phyloP scores from a whole-genome alignment of 2,888 invertebrate species.

The Gari tellinella region DNA sequence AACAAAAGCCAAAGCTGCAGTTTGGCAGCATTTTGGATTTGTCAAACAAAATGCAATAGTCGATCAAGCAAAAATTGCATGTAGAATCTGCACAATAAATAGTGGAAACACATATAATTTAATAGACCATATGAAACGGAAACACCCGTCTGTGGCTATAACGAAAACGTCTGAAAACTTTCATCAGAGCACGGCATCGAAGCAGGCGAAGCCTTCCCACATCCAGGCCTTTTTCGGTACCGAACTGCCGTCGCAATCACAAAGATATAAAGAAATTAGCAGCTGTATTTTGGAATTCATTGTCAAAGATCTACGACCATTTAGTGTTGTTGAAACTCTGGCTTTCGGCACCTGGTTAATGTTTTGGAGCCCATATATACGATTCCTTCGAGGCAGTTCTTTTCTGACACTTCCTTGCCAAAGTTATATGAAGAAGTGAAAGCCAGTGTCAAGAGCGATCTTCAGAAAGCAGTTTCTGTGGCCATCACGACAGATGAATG shows the following conservation, averaged over 20 bases:
- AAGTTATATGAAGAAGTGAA: constrained; percentile 4
- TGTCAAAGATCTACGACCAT: constrained; percentile 32
- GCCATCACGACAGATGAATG: constrained; percentile 35
- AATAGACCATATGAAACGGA: constrained; percentile 7
- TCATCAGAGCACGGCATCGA: neutral
- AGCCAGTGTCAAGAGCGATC: neutral
- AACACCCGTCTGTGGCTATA: neutral
- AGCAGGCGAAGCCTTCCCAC: neutral
- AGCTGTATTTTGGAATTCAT: constrained; percentile 17
- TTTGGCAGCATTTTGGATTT: too few species aligned
- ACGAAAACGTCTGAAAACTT: neutral
- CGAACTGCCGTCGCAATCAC: neutral
- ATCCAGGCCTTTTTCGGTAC: neutral
- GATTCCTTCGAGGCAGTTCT: constrained; percentile 23
- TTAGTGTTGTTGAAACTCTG: constrained; percentile 25
- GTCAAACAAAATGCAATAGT: too few species aligned
- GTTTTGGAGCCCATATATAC: constrained; percentile 25
- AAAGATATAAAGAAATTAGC: constrained; percentile 14
- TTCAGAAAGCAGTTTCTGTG: constrained; percentile 17
- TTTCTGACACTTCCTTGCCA: constrained; percentile 24
- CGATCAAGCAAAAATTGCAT: too few species aligned
- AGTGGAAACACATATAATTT: constrained; percentile 30
- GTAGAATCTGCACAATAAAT: too few species aligned
- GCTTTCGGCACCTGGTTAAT: constrained; percentile 19
- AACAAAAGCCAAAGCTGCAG: too few species aligned